Evolutionary conservation across 2,888 invertebrate species (phyloP).

Genomic region (Priocnemis perturbator): DNA sequence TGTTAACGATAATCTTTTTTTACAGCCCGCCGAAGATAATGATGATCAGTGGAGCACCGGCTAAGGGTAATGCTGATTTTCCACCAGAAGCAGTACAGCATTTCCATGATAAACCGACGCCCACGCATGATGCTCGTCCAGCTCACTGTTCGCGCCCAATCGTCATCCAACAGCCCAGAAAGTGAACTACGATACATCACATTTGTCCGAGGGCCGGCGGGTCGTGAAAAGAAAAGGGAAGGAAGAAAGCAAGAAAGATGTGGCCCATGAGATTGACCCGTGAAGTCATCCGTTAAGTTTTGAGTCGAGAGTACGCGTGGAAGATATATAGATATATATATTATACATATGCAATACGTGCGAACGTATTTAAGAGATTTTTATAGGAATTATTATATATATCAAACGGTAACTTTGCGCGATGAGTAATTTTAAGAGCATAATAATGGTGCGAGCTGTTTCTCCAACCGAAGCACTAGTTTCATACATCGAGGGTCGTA

Average conservation of each 20-base stretch:
- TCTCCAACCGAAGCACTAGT: conserved; percentile 18
- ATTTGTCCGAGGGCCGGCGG: not conserved
- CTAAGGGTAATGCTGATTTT: conserved; percentile 91
- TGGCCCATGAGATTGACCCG: conserved; percentile 2
- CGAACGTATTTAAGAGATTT: conserved; percentile 3
- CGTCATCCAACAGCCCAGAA: conserved; percentile 92
- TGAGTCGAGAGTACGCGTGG: conserved; percentile 9
- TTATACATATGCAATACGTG: too few species aligned
- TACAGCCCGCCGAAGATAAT: conserved; percentile 85
- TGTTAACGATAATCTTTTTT: conserved; percentile 2
- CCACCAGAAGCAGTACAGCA: conserved; percentile 90
- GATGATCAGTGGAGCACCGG: conserved; percentile 87
- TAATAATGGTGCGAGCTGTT: too few species aligned
- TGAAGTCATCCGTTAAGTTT: conserved; percentile 32
- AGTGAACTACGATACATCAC: conserved; percentile 77
- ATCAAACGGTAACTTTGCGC: conserved; percentile 17
- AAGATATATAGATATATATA: conserved; percentile 17
- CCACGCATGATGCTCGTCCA: conserved; percentile 78
- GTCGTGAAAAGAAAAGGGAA: not conserved
- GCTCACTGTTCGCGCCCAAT: conserved; percentile 80
- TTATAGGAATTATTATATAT: conserved; percentile 17
- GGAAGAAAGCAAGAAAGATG: too few species aligned
- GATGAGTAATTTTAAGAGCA: too few species aligned
- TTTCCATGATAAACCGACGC: conserved; percentile 87
- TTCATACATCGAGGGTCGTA: conserved; percentile 26